A percentile compares a stretch with the other conserved stretches of the same genome.
Evolutionary conservation across 2,797 vertebrate genomes (phyloP).

Genomic region (Lagorchestes hirsutus): DNA sequence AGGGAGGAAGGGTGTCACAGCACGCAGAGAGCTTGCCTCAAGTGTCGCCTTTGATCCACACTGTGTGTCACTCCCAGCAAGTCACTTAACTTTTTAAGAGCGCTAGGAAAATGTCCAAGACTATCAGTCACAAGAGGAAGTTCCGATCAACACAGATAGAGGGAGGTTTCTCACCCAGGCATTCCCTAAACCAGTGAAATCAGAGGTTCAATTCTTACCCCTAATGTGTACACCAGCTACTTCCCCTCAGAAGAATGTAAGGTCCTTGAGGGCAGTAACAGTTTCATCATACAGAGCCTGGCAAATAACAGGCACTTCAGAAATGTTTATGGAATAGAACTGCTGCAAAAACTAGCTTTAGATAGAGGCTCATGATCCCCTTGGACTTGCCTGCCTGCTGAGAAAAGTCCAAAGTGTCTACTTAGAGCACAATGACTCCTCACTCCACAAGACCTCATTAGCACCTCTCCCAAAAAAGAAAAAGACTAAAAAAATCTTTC

Average conservation of each 20-base stretch:
- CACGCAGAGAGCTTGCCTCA: background rate
- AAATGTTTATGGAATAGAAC: background rate
- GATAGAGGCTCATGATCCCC: background rate
- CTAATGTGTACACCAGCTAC: background rate
- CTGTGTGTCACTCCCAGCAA: background rate
- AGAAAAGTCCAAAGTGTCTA: background rate
- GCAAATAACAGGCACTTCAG: background rate
- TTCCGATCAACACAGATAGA: background rate
- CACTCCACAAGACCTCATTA: background rate
- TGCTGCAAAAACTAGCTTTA: background rate
- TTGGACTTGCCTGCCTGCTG: background rate
- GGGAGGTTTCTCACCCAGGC: background rate
- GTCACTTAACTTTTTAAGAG: background rate
- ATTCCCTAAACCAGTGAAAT: background rate
- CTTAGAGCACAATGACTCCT: background rate
- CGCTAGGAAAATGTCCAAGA: background rate
- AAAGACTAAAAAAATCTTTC: constrained; percentile 35
- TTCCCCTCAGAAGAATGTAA: background rate
- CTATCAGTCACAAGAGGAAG: background rate
- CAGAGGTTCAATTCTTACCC: background rate
- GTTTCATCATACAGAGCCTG: background rate
- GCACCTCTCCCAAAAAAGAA: background rate
- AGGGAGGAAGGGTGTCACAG: background rate
- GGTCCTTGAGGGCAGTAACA: background rate
- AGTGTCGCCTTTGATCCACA: background rate